phyloP scores from a whole-genome alignment of 2,888 invertebrate genomes.

The Polydesmus complanatus region DNA sequence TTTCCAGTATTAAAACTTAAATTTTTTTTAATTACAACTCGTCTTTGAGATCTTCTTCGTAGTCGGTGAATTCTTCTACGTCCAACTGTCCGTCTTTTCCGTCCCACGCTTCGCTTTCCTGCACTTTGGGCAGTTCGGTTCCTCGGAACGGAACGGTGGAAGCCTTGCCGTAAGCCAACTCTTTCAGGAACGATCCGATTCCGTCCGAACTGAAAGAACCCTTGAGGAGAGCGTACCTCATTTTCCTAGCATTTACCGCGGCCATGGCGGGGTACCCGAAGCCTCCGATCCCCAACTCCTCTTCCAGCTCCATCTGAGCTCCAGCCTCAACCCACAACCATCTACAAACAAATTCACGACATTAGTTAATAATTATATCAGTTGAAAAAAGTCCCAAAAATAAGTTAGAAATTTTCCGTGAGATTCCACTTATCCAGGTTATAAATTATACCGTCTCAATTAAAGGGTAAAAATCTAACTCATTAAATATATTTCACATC shows the following conservation, averaged over 20 bases:
- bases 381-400: too few species aligned
- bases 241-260: conserved; percentile 87
- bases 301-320: conserved; percentile 67
- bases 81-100: conserved; percentile 84
- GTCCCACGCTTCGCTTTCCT: conserved; percentile 67
- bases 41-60: conserved; percentile 24
- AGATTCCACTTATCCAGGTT: too few species aligned
- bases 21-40: conserved; percentile 25
- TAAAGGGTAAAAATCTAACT: too few species aligned
- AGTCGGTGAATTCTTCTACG: conserved; percentile 63
- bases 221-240: conserved; percentile 83
- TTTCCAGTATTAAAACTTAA: too few species aligned
- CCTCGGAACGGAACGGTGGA: conserved; percentile 77
- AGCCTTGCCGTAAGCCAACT: conserved; percentile 83
- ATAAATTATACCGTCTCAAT: too few species aligned
- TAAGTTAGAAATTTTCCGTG: too few species aligned
- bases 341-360: conserved; percentile 27
- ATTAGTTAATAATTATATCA: conserved; percentile 3
- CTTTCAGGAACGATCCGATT: conserved; percentile 86
- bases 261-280: conserved; percentile 99
- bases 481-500: too few species aligned
- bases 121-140: conserved; percentile 59
- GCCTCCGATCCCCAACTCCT: conserved; percentile 84
- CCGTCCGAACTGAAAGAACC: conserved; percentile 91
- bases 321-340: conserved; percentile 95